Conservation (phyloP, 1,140 invertebrate genomes). For the Drosophila arawakana region DNA sequence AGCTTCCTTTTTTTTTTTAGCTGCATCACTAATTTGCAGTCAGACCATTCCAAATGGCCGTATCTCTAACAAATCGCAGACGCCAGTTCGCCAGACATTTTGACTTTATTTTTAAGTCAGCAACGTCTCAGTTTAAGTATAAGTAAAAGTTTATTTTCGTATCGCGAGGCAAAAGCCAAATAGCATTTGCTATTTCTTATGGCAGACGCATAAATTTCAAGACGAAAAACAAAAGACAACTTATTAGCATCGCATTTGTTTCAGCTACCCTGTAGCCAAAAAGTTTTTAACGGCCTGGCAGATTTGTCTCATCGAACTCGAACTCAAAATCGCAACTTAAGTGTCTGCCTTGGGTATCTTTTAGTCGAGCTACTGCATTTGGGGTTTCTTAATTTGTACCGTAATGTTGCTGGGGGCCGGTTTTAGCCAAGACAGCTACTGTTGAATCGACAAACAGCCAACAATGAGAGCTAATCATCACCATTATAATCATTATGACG, state of each 20-base stretch:
- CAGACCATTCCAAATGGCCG: constrained; percentile 20
- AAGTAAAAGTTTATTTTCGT: constrained; percentile 62
- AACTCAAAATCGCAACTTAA: background rate
- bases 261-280: constrained; percentile 20
- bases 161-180: constrained; percentile 43
- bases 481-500: constrained; percentile 37
- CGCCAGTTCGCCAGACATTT: constrained; percentile 63
- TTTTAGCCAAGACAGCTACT: constrained; percentile 38
- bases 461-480: constrained; percentile 37
- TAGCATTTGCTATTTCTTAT: constrained; percentile 72
- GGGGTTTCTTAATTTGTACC: background rate
- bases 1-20: background rate
- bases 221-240: constrained; percentile 52
- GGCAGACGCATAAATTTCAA: constrained; percentile 70
- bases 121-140: constrained; percentile 22
- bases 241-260: constrained; percentile 73
- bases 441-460: constrained; percentile 17
- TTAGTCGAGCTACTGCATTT: background rate
- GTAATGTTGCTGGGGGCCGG: constrained; percentile 7
- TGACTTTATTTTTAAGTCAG: constrained; percentile 63
- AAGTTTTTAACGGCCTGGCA: constrained; percentile 32
- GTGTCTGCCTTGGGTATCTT: background rate
- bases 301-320: constrained; percentile 12
- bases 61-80: constrained; percentile 59
- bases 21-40: background rate